phyloP scores from a whole-genome alignment of 2,113 vertebrate genomes.

The Indicator maculatus region DNA sequence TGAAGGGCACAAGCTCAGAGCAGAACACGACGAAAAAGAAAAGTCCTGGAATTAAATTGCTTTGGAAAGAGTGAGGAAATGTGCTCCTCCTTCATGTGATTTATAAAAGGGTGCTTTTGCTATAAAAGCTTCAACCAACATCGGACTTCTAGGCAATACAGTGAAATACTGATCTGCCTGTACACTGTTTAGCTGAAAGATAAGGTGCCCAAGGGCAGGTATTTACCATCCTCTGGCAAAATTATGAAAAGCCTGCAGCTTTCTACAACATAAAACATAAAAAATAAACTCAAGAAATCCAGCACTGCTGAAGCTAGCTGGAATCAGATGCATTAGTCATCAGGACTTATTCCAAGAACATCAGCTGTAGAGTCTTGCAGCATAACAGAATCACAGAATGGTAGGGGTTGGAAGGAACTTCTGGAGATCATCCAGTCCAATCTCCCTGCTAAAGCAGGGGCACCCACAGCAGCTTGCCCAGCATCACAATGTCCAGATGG shows the following conservation, averaged over 20 bases:
- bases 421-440: no score
- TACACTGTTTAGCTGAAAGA: not conserved
- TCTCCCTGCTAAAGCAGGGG: no score
- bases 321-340: not conserved
- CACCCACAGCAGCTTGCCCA: no score
- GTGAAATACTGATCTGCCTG: not conserved
- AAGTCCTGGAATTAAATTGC: not conserved
- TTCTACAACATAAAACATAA: not conserved
- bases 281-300: not conserved
- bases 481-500: no score
- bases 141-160: not conserved
- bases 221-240: not conserved
- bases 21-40: not conserved
- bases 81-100: rapidly evolving
- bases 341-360: not conserved
- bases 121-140: not conserved
- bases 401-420: no score
- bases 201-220: not conserved
- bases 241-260: not conserved
- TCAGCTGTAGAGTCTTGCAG: not conserved
- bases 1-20: not conserved
- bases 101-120: not conserved
- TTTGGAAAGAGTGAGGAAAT: not conserved
- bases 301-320: not conserved
- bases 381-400: not conserved